phyloP scores from a whole-genome alignment of 2,888 invertebrate genomes.

The Anodontia alba region DNA sequence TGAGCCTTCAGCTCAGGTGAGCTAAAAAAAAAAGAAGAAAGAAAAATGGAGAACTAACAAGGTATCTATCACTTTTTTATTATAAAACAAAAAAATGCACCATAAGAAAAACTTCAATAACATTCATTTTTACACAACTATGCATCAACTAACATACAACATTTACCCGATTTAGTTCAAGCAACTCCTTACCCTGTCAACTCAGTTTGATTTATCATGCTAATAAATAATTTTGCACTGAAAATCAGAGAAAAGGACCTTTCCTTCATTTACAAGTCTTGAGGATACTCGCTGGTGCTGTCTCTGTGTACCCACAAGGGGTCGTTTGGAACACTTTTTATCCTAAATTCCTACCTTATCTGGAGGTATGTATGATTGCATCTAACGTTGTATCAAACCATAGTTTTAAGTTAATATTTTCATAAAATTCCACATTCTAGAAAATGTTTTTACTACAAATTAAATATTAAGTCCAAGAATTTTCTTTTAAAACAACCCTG shows the following conservation, averaged over 20 bases:
- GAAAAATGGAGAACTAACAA: background rate
- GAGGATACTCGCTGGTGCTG: background rate
- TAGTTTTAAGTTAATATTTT: too few relatives aligned
- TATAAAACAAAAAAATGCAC: conserved; percentile 15
- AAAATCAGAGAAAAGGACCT: background rate
- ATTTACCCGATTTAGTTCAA: background rate
- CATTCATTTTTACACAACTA: conserved; percentile 9
- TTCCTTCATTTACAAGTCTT: background rate
- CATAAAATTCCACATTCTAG: too few relatives aligned
- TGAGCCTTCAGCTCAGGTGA: too few relatives aligned
- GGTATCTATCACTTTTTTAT: background rate
- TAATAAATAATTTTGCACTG: conserved; percentile 9
- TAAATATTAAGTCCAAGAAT: too few relatives aligned
- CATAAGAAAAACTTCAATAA: conserved; percentile 6
- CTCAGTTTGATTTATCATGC: background rate
- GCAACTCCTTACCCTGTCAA: background rate
- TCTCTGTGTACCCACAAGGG: background rate
- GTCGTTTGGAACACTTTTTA: background rate
- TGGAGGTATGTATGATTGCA: background rate
- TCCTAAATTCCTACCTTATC: background rate
- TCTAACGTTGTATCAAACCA: too few relatives aligned
- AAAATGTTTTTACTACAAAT: too few relatives aligned
- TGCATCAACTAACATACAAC: background rate
- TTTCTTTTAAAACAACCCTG: too few relatives aligned
- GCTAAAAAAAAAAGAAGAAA: too few relatives aligned